phyloP scores from a whole-genome alignment of 64 coral and sea anemone genomes.

The Orbicella faveolata region DNA sequence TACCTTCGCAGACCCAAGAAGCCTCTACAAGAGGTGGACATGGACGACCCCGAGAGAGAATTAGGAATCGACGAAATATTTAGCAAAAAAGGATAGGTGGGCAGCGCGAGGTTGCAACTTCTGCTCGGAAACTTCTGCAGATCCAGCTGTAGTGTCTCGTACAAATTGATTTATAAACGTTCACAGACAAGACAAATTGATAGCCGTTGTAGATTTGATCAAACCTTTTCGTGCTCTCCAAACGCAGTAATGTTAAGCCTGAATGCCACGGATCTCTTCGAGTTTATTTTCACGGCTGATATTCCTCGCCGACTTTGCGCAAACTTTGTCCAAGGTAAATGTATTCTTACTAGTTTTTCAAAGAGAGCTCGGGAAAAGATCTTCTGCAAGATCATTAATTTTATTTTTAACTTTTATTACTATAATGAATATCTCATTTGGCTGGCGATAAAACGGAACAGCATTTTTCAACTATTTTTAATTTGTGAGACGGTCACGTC shows the following conservation, averaged over 20 bases:
- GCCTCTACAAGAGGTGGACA: constrained; percentile 41
- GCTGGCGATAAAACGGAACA: background rate
- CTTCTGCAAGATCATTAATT: too few species aligned
- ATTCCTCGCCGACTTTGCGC: too few species aligned
- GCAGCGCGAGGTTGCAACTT: background rate
- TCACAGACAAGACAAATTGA: background rate
- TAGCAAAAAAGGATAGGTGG: constrained; percentile 52
- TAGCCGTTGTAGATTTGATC: background rate
- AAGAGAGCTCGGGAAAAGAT: background rate
- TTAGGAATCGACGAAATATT: constrained; percentile 97
- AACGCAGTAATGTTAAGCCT: background rate
- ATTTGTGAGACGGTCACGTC: background rate
- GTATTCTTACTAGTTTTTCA: background rate
- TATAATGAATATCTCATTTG: background rate
- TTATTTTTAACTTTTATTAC: too few species aligned
- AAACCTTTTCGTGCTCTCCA: background rate
- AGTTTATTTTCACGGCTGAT: too few species aligned
- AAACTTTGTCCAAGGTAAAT: too few species aligned
- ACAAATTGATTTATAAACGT: background rate
- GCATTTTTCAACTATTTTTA: background rate
- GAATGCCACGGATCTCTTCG: too few species aligned
- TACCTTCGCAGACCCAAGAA: constrained; percentile 83
- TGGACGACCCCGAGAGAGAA: constrained; percentile 90
- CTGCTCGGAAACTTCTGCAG: too few species aligned
- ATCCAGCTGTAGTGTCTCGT: background rate